phyloP scores from a whole-genome alignment of 1,140 invertebrate species.

The Augochlora pura region DNA sequence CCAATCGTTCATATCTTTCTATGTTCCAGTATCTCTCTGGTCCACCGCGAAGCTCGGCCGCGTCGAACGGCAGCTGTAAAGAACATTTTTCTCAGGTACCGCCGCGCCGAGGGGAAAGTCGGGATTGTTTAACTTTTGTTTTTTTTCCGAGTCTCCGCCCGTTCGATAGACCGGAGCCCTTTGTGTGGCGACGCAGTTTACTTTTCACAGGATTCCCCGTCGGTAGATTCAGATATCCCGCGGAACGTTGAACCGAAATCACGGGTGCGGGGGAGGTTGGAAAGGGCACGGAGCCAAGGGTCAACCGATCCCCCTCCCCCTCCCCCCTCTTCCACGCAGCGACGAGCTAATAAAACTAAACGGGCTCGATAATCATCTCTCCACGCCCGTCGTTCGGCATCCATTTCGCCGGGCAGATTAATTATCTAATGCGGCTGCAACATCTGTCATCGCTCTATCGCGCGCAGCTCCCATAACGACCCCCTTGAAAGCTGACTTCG shows the following conservation, averaged over 20 bases:
- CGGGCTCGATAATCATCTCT: slow-evolving; percentile 48
- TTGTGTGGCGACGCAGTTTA: background rate
- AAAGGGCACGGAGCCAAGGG: slow-evolving; percentile 33
- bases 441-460: slow-evolving; percentile 72
- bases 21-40: no score
- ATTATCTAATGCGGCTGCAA: slow-evolving; percentile 73
- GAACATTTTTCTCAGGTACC: no score
- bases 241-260: slow-evolving; percentile 17
- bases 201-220: slow-evolving; percentile 17
- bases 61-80: no score
- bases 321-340: background rate
- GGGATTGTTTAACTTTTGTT: no score
- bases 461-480: slow-evolving; percentile 21
- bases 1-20: no score
- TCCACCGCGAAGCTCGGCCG: no score
- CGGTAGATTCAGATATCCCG: slow-evolving; percentile 16
- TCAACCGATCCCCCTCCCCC: no score
- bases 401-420: slow-evolving; percentile 60
- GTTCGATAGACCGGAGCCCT: background rate
- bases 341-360: slow-evolving; percentile 46
- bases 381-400: slow-evolving; percentile 31
- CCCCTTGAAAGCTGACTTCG: background rate
- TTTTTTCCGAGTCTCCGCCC: no score
- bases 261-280: slow-evolving; percentile 19
- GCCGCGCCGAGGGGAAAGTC: no score